Percentiles rank a stretch among this genome's conserved stretches.
Evolutionary conservation across 2,888 invertebrate species (phyloP).

Genomic region (Acleris sparsana): DNA sequence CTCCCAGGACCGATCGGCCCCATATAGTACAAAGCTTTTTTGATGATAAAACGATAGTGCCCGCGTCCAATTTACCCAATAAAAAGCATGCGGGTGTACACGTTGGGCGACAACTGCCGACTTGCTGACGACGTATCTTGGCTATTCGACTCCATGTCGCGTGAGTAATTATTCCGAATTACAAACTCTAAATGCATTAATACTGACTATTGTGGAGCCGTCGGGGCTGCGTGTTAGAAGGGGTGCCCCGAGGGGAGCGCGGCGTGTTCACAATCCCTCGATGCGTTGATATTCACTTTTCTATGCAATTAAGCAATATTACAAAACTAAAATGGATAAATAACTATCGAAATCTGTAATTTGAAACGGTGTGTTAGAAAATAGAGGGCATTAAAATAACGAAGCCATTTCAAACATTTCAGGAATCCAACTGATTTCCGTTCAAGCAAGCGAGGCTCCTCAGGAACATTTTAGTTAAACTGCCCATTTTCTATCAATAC

Average conservation of each 20-base stretch:
- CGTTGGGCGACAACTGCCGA: conserved; percentile 50
- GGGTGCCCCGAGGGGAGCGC: conserved; percentile 26
- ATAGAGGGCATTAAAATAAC: too few relatives aligned
- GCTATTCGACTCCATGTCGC: conserved; percentile 56
- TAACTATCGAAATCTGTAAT: background rate
- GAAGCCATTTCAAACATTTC: too few relatives aligned
- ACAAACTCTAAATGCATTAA: conserved; percentile 59
- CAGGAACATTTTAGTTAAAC: too few relatives aligned
- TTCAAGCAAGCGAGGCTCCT: too few relatives aligned
- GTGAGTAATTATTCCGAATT: conserved; percentile 70
- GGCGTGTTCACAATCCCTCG: conserved; percentile 16
- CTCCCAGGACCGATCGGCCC: conserved; percentile 53
- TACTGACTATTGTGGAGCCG: conserved; percentile 47
- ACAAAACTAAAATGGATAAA: conserved; percentile 9
- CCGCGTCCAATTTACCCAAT: conserved; percentile 74
- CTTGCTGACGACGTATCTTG: conserved; percentile 43
- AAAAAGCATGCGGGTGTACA: conserved; percentile 75
- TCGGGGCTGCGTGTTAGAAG: conserved; percentile 25
- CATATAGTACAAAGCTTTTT: conserved; percentile 65
- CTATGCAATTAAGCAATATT: conserved; percentile 24
- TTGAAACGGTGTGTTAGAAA: too few relatives aligned
- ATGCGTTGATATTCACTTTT: conserved; percentile 27
- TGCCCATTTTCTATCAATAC: too few relatives aligned
- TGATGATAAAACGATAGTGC: conserved; percentile 60
- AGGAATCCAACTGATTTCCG: too few relatives aligned